Percentiles rank a stretch among this genome's conserved stretches.
These are phyloP conservation scores for Amia ocellicauda DNA, from an alignment of 2,113 vertebrate species.

Conservation along the genomic window DNA sequence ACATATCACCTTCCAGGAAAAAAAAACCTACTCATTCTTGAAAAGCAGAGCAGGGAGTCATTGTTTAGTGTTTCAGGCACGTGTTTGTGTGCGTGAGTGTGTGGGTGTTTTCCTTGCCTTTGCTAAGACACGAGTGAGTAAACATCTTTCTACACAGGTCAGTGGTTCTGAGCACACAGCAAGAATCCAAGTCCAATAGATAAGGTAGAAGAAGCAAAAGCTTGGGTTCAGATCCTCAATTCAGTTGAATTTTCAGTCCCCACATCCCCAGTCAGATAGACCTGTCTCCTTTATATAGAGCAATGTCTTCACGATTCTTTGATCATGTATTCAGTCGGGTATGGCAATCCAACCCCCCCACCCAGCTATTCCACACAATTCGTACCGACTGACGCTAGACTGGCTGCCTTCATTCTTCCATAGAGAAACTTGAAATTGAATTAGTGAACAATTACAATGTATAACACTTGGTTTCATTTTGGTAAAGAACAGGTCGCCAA, in stretches of 20 bases:
- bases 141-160: too few species aligned
- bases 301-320: neutral
- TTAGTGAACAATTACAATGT: conserved; percentile 3
- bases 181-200: neutral
- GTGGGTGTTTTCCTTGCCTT: neutral
- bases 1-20: too few species aligned
- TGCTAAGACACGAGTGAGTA: too few species aligned
- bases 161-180: too few species aligned
- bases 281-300: too few species aligned
- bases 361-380: neutral
- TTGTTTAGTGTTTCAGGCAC: neutral
- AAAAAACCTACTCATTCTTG: too few species aligned
- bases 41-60: neutral
- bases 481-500: neutral
- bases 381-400: neutral
- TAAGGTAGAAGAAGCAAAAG: neutral
- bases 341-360: neutral
- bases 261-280: neutral
- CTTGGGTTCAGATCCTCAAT: neutral
- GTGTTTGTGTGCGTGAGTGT: neutral
- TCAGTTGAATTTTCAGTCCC: neutral
- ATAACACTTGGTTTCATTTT: neutral
- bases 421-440: neutral
- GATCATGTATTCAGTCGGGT: conserved; percentile 9
- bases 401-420: neutral